A percentile compares a stretch with the other conserved stretches of the same genome.
These are phyloP conservation scores for Rapana venosa DNA, from an alignment of 2,888 invertebrate species.

Conservation along the genomic window DNA sequence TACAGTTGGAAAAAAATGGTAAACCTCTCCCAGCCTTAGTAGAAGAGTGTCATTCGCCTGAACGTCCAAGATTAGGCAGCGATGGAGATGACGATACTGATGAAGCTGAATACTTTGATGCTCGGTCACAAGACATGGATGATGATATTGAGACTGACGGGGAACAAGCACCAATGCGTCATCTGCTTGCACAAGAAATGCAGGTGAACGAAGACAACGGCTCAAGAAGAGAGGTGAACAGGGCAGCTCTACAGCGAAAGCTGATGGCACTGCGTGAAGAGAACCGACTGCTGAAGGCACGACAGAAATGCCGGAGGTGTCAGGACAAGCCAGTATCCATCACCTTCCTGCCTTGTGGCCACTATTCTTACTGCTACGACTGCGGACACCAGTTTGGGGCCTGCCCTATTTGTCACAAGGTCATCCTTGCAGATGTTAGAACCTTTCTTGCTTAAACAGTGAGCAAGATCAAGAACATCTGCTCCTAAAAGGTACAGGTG, in stretches of 20 bases:
- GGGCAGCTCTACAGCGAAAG: neutral
- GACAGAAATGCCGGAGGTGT: conserved; percentile 21
- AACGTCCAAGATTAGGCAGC: neutral
- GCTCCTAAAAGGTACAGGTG: neutral
- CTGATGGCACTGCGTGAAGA: neutral
- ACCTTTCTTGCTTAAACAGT: conserved; percentile 26
- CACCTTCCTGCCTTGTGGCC: conserved; percentile 40
- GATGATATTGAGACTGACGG: conserved; percentile 7
- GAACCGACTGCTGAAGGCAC: conserved; percentile 26
- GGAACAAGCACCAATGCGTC: neutral
- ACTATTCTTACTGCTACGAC: conserved; percentile 39
- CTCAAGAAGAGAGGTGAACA: neutral
- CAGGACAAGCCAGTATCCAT: conserved; percentile 19
- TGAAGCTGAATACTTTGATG: neutral
- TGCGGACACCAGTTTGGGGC: conserved; percentile 31
- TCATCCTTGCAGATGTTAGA: conserved; percentile 39
- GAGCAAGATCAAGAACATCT: neutral
- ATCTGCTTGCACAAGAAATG: neutral
- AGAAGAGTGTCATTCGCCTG: neutral
- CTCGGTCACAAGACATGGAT: neutral
- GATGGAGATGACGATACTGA: neutral
- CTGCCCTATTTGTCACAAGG: conserved; percentile 36
- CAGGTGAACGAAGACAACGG: neutral
- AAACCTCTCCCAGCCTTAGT: neutral
- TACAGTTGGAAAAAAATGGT: neutral